phyloP scores from a whole-genome alignment of 2,797 vertebrate genomes.

The Mustela erminea region DNA sequence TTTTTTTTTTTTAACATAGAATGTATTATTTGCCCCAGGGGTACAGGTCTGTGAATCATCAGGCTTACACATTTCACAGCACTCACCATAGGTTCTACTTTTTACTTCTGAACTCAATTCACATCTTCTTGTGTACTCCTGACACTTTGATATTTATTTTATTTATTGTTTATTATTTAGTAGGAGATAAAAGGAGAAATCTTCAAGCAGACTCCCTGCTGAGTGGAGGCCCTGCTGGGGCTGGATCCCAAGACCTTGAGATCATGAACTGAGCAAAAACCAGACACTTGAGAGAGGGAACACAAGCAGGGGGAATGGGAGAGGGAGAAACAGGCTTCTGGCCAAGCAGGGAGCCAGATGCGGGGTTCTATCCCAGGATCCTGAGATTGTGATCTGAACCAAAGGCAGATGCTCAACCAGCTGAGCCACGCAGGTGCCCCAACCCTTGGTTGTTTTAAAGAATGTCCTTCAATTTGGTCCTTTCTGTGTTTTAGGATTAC shows the following conservation, averaged over 20 bases:
- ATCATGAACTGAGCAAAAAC: neutral
- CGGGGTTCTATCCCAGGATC: neutral
- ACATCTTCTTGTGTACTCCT: neutral
- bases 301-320: no score
- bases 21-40: no score
- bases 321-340: no score
- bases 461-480: neutral
- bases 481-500: neutral
- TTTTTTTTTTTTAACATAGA: no score
- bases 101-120: neutral
- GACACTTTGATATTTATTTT: neutral
- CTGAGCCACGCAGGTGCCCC: neutral
- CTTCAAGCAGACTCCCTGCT: neutral
- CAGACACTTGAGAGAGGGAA: neutral
- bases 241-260: neutral
- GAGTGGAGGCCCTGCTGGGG: neutral
- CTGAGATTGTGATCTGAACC: neutral
- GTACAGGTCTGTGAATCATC: no score
- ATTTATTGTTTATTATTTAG: neutral
- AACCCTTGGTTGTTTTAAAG: neutral
- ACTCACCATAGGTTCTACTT: neutral
- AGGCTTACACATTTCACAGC: no score
- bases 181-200: neutral
- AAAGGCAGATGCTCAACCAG: neutral
- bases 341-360: no score